Conservation (phyloP, 1,140 invertebrate genomes). For the Latrodectus geometricus region DNA sequence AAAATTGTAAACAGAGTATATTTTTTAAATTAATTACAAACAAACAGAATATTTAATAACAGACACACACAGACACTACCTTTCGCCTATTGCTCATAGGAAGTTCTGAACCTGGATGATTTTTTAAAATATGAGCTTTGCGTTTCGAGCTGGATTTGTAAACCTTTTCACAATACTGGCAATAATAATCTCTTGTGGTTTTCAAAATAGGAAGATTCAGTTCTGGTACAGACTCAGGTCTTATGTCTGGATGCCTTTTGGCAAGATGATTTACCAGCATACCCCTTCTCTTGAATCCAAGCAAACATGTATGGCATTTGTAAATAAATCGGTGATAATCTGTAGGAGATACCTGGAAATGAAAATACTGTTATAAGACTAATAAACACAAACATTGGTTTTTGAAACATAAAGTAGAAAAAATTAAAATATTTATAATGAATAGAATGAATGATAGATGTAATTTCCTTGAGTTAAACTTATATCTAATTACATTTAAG, state of each 20-base stretch:
- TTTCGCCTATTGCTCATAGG: slow-evolving; percentile 72
- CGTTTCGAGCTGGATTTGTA: slow-evolving; percentile 88
- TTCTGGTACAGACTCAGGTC: slow-evolving; percentile 81
- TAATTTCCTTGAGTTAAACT: not conserved
- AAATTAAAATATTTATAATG: slow-evolving; percentile 8
- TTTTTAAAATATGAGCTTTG: slow-evolving; percentile 86
- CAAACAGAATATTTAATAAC: not conserved
- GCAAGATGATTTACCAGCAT: slow-evolving; percentile 89
- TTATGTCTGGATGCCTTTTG: slow-evolving; percentile 84
- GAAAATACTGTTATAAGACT: not conserved
- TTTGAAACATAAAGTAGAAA: not conserved
- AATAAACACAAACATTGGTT: not conserved
- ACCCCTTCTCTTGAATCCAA: slow-evolving; percentile 85
- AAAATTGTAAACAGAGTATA: not conserved
- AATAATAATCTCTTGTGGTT: slow-evolving; percentile 85
- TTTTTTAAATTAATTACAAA: not conserved
- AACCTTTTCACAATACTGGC: slow-evolving; percentile 87
- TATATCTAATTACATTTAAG: not conserved
- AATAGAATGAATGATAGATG: not conserved
- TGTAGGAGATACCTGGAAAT: slow-evolving; percentile 74
- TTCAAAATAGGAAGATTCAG: slow-evolving; percentile 84
- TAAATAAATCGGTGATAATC: slow-evolving; percentile 84
- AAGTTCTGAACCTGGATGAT: slow-evolving; percentile 82
- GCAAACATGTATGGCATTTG: slow-evolving; percentile 83
- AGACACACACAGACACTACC: slow-evolving; percentile 50